Conservation (phyloP, 1,140 invertebrate genomes). For the Araneus ventricosus region DNA sequence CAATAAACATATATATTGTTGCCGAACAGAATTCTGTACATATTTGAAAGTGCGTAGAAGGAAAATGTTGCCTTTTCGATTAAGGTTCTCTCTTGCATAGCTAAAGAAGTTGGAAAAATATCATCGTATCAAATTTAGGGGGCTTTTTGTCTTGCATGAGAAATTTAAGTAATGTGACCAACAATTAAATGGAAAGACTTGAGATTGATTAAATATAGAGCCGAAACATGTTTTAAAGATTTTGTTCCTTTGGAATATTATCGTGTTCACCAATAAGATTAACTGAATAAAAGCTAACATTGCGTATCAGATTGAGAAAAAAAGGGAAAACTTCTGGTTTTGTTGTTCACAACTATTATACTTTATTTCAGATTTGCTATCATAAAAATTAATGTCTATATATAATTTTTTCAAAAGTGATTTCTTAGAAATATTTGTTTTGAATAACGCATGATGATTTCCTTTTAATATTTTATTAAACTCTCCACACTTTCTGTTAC, state of each 20-base stretch:
- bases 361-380: too few relatives aligned
- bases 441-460: too few relatives aligned
- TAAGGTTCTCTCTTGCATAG: neutral
- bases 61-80: neutral
- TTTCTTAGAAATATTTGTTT: too few relatives aligned
- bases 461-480: too few relatives aligned
- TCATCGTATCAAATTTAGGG: neutral
- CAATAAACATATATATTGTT: slow-evolving; percentile 42
- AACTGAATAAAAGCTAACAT: neutral
- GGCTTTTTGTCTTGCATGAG: neutral
- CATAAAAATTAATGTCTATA: too few relatives aligned
- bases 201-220: neutral
- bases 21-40: neutral
- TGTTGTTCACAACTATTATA: too few relatives aligned
- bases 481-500: too few relatives aligned
- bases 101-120: neutral
- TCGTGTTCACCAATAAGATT: neutral
- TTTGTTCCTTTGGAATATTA: neutral
- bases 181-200: neutral
- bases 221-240: neutral
- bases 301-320: neutral
- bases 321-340: neutral
- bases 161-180: neutral
- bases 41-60: neutral
- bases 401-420: too few relatives aligned